Percentiles rank a stretch among this genome's conserved stretches.
Evolutionary conservation across 2,113 vertebrate genomes (phyloP).

Genomic region (Alligator sinensis): DNA sequence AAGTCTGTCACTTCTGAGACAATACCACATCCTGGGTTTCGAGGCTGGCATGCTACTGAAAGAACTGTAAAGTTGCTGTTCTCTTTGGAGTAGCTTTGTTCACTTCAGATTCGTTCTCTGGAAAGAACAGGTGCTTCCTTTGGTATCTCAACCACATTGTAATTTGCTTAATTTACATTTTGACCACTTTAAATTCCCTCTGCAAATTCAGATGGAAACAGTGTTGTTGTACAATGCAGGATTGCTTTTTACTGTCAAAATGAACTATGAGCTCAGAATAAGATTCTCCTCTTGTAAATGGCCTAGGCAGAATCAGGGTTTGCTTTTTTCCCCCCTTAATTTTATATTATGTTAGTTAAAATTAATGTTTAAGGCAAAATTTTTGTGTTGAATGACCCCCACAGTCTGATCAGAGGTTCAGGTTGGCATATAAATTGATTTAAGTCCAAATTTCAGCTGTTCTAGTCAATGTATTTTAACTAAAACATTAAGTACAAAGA

Average conservation of each 20-base stretch:
- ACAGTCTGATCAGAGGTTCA: not conserved
- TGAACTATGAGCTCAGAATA: not conserved
- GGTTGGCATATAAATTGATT: not conserved
- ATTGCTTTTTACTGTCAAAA: not conserved
- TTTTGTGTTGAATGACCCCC: not conserved
- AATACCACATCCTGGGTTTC: not conserved
- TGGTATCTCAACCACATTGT: not conserved
- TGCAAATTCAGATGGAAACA: not conserved
- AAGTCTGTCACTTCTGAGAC: not conserved
- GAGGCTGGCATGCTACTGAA: not conserved
- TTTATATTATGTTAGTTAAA: too few relatives aligned
- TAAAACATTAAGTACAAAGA: too few relatives aligned
- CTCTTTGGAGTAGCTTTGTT: not conserved
- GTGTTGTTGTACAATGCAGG: not conserved
- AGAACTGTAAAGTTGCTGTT: not conserved
- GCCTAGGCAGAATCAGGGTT: too few relatives aligned
- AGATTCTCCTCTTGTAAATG: not conserved
- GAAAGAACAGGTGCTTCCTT: not conserved
- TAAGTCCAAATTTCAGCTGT: not conserved
- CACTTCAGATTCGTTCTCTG: not conserved
- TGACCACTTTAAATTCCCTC: not conserved
- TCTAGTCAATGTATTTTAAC: too few relatives aligned
- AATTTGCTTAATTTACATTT: not conserved
- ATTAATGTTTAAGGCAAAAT: not conserved
- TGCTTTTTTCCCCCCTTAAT: not conserved